Conservation (phyloP, 2,888 invertebrate genomes). For the Drosophila conformis region DNA sequence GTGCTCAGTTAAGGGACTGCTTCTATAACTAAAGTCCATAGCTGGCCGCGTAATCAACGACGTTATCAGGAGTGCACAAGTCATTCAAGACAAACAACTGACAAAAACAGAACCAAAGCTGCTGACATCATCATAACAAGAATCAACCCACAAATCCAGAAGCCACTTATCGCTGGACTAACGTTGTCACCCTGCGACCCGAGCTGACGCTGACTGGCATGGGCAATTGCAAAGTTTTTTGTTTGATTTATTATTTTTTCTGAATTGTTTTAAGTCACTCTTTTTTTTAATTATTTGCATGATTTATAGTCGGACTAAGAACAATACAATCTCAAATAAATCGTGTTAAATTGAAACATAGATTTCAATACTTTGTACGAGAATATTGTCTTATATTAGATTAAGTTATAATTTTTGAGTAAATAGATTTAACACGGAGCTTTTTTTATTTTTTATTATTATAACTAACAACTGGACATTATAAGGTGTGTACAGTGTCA, state of each 20-base stretch:
- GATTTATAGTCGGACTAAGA: background rate
- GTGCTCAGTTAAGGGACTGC: background rate
- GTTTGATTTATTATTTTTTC: background rate
- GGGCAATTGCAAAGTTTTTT: background rate
- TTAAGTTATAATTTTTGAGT: background rate
- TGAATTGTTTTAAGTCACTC: background rate
- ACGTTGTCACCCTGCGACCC: background rate
- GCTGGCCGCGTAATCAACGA: background rate
- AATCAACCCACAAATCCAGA: background rate
- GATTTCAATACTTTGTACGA: background rate
- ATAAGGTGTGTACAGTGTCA: background rate
- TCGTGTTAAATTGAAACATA: background rate
- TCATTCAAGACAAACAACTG: background rate
- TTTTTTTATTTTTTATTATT: too few relatives aligned
- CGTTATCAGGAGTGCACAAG: background rate
- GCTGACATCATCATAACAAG: background rate
- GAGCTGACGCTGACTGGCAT: background rate
- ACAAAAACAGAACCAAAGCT: background rate
- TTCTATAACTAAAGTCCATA: background rate
- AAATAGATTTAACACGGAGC: too few relatives aligned
- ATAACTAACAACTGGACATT: background rate
- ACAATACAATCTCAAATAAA: too few relatives aligned
- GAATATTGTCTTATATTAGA: background rate
- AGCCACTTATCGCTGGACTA: background rate
- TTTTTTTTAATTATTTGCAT: background rate